Evolutionary conservation across 2,888 invertebrate species (phyloP), one percentile per base, ranked within the genome.

Genomic region (Macrophya annulata): DNA sequence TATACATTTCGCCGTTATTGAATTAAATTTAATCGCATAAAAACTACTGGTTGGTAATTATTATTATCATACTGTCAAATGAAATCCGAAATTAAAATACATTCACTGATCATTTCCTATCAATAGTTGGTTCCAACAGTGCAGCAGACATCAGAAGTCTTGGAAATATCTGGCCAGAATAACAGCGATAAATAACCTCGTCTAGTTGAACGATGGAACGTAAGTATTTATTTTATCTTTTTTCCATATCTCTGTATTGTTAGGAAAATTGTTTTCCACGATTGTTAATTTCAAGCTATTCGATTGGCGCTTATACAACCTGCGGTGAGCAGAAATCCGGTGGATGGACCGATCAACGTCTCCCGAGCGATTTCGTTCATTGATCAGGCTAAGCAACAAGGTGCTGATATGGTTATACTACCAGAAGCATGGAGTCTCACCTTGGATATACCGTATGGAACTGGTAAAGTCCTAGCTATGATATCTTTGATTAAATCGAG

Each of bases 341-440:
- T 94, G 0, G 31, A 31, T 31, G 31, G 31, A 31, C 31, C 31
- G 1, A 95, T 95, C 86, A 99, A 99, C 94, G 93, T 99, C 21
- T 93, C 95, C 40, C 95, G 96, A 89, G 98, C 98, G 0, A 94
- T 96, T 0, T 94, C 94, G 71, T 95, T 96, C 87, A 97, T 99
- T 85, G 94, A 95, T 86, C 94, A 95, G 86, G 98, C 98, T 0
- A 96, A 96, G 87, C 93, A 95, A 82, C 94, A 95, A 82, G 94
- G 95, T 15, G 96, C 97, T 0, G 94, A 96, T 71, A 89, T 97
- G 43, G 94, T 97, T 40, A 95, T 95, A 0, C 93, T 97, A 8
- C 97, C 97, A 12, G 99, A 99, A 94, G 99, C 31, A 1, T 31
- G 31, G 31, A 31, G 98, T 92, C 99, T 99, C 91, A 99, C 99